Evolutionary conservation across 2,888 invertebrate species (phyloP), one percentile per base, ranked within the genome.

Genomic region (Andrena chrysosceles): DNA sequence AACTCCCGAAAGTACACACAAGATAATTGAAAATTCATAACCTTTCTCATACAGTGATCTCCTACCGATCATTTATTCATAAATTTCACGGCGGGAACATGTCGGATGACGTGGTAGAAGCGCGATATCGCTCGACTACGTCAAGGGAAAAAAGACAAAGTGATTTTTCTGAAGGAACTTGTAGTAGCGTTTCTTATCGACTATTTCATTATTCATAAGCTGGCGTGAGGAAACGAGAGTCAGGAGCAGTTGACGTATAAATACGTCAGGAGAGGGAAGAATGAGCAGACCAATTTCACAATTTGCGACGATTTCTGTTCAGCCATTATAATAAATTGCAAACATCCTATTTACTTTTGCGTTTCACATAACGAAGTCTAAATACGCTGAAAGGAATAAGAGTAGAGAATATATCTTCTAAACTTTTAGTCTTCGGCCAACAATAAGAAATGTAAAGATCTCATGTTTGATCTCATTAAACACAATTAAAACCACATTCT

Each of bases 1-100:
- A 69, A 42, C n/a, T 59, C 35, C 8, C 26, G 56, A 59, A 59
- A 23, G 54, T 13, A 59, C 42, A 59, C 35, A 29, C 4, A 3
- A 29, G 56, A 42, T 69, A 69, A 69, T 69, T 59, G 56, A 69
- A 69, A 69, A 69, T 69, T 69, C 69, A 42, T 23, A 56, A 59
- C 54, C 56, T 31, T 23, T 35, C 56, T 33, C 35, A 16, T 16
- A 16, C 54, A 16, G 33, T 20, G 54, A 29, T 29, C 8, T 56
- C 68, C n/a, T 35, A n/a, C 56, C 26, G 69, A 69, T 59, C 69
- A 29, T 59, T 69, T 69, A 69, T 59, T 69, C 56, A 69, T 56
- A 42, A 69, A 69, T 69, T 59, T 33, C 56, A 35, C 69, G n/a
- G 7, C 13, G 23, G 33, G 4, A 33, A 69, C 69, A 56, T 29